Percentiles rank a stretch among this genome's conserved stretches.
phyloP scores from a whole-genome alignment of 2,888 invertebrate genomes.

The Iphiclides podalirius region DNA sequence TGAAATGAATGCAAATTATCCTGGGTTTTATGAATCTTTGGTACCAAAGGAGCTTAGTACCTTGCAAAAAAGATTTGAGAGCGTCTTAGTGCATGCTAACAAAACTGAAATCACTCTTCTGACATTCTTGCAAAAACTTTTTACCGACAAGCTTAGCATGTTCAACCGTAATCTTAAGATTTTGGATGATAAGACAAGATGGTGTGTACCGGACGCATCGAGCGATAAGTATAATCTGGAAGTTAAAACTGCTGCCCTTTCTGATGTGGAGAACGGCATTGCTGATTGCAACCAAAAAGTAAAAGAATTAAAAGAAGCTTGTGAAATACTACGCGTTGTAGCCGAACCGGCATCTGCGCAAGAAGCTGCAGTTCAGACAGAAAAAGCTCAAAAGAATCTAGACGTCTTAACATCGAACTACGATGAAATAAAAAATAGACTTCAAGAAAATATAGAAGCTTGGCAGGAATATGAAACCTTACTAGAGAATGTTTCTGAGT shows the following conservation, averaged over 20 bases:
- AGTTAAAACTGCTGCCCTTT: slow-evolving; percentile 90
- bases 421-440: slow-evolving; percentile 82
- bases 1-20: slow-evolving; percentile 86
- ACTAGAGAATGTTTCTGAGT: slow-evolving; percentile 86
- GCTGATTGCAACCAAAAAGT: slow-evolving; percentile 85
- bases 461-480: slow-evolving; percentile 91
- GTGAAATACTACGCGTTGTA: slow-evolving; percentile 85
- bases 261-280: slow-evolving; percentile 87
- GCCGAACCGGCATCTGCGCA: slow-evolving; percentile 85
- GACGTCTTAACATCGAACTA: slow-evolving; percentile 85
- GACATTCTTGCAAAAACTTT: slow-evolving; percentile 91
- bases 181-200: slow-evolving; percentile 92
- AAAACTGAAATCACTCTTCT: slow-evolving; percentile 90
- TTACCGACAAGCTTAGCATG: slow-evolving; percentile 90
- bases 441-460: slow-evolving; percentile 85
- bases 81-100: slow-evolving; percentile 87
- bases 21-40: slow-evolving; percentile 87
- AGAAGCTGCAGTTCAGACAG: slow-evolving; percentile 84
- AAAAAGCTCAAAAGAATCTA: slow-evolving; percentile 85
- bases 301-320: slow-evolving; percentile 84
- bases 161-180: slow-evolving; percentile 89
- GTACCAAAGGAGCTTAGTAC: slow-evolving; percentile 90
- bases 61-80: slow-evolving; percentile 91
- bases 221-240: slow-evolving; percentile 96
- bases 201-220: slow-evolving; percentile 94